Conservation (phyloP, 2,888 invertebrate genomes). For the Drosophila formosana region DNA sequence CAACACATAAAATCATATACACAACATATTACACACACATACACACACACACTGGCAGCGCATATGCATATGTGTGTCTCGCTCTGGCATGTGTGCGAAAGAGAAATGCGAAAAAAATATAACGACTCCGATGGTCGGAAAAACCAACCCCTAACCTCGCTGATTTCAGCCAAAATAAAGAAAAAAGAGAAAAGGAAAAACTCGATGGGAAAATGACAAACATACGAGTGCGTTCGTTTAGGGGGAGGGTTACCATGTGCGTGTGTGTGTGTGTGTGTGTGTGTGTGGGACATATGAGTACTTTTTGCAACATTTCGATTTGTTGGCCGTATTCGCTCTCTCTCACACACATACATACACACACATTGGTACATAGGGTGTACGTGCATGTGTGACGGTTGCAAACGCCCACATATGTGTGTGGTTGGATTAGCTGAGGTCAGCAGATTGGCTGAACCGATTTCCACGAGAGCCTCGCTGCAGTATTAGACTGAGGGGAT, state of each 20-base stretch:
- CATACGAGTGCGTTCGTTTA: constrained; percentile 35
- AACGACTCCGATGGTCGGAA: constrained; percentile 68
- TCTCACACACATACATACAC: constrained; percentile 33
- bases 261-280: constrained; percentile 35
- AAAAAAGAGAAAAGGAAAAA: constrained; percentile 50
- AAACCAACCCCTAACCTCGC: constrained; percentile 76
- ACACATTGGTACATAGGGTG: constrained; percentile 29
- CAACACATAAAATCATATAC: constrained; percentile 68
- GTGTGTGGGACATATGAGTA: constrained; percentile 67
- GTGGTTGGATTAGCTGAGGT: constrained; percentile 53
- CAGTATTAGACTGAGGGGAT: constrained; percentile 7
- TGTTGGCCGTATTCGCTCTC: constrained; percentile 54
- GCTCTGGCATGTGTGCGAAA: constrained; percentile 70
- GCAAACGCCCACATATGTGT: constrained; percentile 72
- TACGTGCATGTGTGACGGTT: constrained; percentile 45
- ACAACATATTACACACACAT: constrained; percentile 73
- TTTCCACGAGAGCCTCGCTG: constrained; percentile 31
- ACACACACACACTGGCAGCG: constrained; percentile 36
- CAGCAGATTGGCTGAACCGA: constrained; percentile 51
- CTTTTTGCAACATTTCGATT: constrained; percentile 81
- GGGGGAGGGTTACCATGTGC: constrained; percentile 58
- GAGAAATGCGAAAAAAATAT: constrained; percentile 67
- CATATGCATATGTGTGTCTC: constrained; percentile 58
- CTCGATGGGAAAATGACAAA: constrained; percentile 61
- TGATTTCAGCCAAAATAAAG: constrained; percentile 52